Conservation (phyloP, 2,888 invertebrate genomes). For the Lithosia quadra region DNA sequence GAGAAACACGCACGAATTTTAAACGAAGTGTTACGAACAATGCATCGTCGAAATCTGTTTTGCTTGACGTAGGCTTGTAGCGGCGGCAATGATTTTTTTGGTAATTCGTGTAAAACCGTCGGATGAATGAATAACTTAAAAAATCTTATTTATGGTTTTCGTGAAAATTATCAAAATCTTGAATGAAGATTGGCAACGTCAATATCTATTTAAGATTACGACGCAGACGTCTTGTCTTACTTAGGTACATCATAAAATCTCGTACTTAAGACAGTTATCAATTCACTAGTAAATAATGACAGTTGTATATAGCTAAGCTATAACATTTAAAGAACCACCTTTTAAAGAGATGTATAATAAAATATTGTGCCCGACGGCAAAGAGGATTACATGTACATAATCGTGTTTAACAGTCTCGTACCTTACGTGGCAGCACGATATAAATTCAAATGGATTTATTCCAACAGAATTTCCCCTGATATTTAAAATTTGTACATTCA, state of each 20-base stretch:
- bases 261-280: no score
- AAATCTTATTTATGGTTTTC: no score
- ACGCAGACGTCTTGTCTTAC: neutral
- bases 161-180: no score
- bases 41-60: constrained; percentile 38
- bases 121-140: neutral
- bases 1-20: constrained; percentile 68
- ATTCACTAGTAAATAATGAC: neutral
- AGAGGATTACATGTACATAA: constrained; percentile 31
- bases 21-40: constrained; percentile 57
- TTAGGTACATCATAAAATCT: no score
- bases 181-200: neutral
- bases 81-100: constrained; percentile 45
- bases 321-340: neutral
- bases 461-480: constrained; percentile 32
- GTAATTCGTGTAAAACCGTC: neutral
- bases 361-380: neutral
- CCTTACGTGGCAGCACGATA: constrained; percentile 8
- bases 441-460: constrained; percentile 27
- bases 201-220: neutral
- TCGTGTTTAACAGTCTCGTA: constrained; percentile 35
- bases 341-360: neutral
- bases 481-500: constrained; percentile 26
- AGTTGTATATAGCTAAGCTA: neutral
- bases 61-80: constrained; percentile 54